These are phyloP conservation scores for Magallana ariakensis DNA, from an alignment of 1,140 invertebrate species.

Conservation along the genomic window DNA sequence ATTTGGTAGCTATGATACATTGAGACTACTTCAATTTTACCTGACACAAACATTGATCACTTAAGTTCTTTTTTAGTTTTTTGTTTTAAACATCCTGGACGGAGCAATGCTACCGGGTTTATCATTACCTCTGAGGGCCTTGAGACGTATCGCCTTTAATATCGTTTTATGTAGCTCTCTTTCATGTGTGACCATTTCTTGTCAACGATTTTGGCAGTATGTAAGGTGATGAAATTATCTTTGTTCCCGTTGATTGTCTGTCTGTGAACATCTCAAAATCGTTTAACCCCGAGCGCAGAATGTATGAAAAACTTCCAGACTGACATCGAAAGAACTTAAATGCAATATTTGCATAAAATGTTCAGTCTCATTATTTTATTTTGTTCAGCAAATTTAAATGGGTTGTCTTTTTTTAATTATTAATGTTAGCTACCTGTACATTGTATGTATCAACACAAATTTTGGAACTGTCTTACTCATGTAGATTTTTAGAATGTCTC, in stretches of 20 bases:
- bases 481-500: too few species aligned
- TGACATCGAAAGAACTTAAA: neutral
- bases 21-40: conserved; percentile 2
- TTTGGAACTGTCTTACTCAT: too few species aligned
- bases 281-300: neutral
- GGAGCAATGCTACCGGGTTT: neutral
- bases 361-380: too few species aligned
- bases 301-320: neutral
- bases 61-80: neutral
- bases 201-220: conserved; percentile 12
- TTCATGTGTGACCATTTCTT: conserved; percentile 31
- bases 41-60: neutral
- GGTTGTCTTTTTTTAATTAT: too few species aligned
- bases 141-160: neutral
- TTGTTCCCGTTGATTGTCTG: neutral
- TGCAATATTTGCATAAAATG: neutral
- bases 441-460: too few species aligned
- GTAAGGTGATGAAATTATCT: conserved; percentile 29
- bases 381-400: too few species aligned
- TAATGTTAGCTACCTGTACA: too few species aligned
- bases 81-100: neutral
- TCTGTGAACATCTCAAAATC: neutral
- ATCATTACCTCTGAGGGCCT: neutral
- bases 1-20: conserved; percentile 13
- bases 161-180: neutral